Evolutionary conservation across 2,797 vertebrate species (phyloP), one percentile per base, ranked within the genome.

Genomic region (Epinephelus coioides): DNA sequence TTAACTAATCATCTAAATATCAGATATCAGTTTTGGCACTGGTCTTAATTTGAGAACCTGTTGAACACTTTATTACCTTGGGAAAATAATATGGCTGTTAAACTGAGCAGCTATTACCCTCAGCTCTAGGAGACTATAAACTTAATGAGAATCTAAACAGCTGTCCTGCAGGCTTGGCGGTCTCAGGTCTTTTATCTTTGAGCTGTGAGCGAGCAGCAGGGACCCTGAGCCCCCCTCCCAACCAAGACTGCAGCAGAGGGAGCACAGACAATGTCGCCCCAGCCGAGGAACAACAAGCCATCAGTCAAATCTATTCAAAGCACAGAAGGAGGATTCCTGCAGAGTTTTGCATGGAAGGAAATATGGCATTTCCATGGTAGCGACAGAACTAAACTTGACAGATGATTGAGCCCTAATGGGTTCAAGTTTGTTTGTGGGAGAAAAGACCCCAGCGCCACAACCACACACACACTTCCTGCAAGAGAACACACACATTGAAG

Each of bases 271-370:
- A 80, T 62, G 64, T 71, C 23, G 30, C 46, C 56, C 59, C 40
- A 49, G 55, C 19, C n/a, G 27, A 81, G 68, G 15, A 83, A 65
- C 78, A 81, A 81, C 76, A 70, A 67, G 59, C 51, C 69, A 72
- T 84, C 81, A 76, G 78, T 84, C 88, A 88, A 85, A 82, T 82
- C 85, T 76, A 82, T 85, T 89, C 83, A 89, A 82, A 87, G 72
- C 83, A n/a, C 73, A 60, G 72, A 53, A 63, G 67, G 30, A 71
- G 76, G 71, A 79, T 69, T 83, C 79, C 74, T 72, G 73, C 64
- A 53, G 60, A 47, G 80, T 49, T 70, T 69, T 54, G 85, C 74
- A 55, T 49, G 23, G 69, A 73, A 81, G 76, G 65, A 87, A 89
- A 88, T 46, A 67, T 68, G 55, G 72, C 49, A 19, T 84, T 74